Evolutionary conservation across 2,113 vertebrate genomes (phyloP).

Genomic region (Rhinolophus sinicus): DNA sequence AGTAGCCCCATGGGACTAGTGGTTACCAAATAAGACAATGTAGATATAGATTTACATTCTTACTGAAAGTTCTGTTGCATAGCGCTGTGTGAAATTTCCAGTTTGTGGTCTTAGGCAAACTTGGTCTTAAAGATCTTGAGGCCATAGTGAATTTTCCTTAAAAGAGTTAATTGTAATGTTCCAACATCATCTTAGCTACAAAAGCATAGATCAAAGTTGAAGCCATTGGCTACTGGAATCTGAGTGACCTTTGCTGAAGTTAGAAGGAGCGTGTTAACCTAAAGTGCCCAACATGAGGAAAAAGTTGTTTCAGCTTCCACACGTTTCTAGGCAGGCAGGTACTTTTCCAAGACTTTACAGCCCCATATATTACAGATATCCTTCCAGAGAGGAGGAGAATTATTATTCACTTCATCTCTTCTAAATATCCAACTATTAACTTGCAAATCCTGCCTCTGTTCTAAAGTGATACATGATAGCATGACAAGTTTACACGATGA

Average conservation of each 20-base stretch:
- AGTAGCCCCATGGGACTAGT: not conserved
- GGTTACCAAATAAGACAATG: not conserved
- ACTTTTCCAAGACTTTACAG: slow-evolving; percentile 31
- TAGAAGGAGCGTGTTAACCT: not conserved
- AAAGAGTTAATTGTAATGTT: not conserved
- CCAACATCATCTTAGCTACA: not conserved
- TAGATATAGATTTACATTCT: not conserved
- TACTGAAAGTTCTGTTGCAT: not conserved
- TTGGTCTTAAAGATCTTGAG: not conserved
- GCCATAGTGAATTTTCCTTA: not conserved
- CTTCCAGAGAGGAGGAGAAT: not conserved
- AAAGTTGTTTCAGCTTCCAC: not conserved
- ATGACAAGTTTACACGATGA: not conserved
- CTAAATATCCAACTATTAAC: not conserved
- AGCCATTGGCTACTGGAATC: not conserved
- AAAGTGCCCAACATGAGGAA: not conserved
- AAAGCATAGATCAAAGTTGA: not conserved
- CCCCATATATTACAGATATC: not conserved
- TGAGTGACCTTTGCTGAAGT: not conserved
- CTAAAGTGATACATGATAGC: not conserved
- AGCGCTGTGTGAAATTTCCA: not conserved
- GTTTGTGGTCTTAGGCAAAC: not conserved
- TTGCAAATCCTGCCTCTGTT: slow-evolving; percentile 24
- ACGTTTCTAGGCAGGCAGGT: not conserved
- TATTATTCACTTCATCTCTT: not conserved